A percentile compares a stretch with the other conserved stretches of the same genome.
These are phyloP conservation scores for Hermatobates lingyangjiaoensis DNA, from an alignment of 1,140 invertebrate genomes.

Conservation along the genomic window DNA sequence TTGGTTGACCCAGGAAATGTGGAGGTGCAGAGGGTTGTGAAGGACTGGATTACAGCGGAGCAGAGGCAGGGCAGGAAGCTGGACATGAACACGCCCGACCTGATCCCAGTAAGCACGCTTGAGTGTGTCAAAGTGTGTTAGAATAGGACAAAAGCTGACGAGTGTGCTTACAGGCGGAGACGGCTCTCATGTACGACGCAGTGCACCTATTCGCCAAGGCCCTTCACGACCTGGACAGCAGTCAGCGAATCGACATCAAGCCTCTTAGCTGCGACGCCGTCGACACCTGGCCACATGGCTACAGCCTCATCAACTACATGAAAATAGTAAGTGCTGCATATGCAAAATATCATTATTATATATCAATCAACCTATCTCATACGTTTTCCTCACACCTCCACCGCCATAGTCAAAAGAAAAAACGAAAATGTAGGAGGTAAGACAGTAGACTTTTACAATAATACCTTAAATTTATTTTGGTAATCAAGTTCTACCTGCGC, in stretches of 20 bases:
- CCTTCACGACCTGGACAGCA: constrained; percentile 71
- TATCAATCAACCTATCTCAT: too few relatives aligned
- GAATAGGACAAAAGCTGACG: too few relatives aligned
- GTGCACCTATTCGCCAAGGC: constrained; percentile 87
- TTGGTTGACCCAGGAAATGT: constrained; percentile 56
- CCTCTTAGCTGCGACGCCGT: constrained; percentile 28
- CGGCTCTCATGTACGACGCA: constrained; percentile 87
- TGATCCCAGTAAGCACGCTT: constrained; percentile 9
- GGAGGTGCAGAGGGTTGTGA: constrained; percentile 49
- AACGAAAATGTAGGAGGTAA: too few relatives aligned
- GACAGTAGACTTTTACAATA: too few relatives aligned
- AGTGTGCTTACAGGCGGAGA: constrained; percentile 77
- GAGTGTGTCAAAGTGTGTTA: neutral
- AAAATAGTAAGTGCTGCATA: constrained; percentile 83
- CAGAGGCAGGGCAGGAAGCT: constrained; percentile 39
- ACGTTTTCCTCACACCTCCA: too few relatives aligned
- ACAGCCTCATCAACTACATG: constrained; percentile 93
- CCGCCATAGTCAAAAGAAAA: too few relatives aligned
- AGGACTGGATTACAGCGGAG: constrained; percentile 54
- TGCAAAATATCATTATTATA: too few relatives aligned
- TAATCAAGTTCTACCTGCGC: too few relatives aligned
- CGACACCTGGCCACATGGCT: constrained; percentile 84
- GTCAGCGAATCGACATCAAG: constrained; percentile 59
- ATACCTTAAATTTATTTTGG: too few relatives aligned
- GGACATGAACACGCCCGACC: constrained; percentile 28